phyloP scores from a whole-genome alignment of 2,888 invertebrate species.

The Ormyrus nitidulus region DNA sequence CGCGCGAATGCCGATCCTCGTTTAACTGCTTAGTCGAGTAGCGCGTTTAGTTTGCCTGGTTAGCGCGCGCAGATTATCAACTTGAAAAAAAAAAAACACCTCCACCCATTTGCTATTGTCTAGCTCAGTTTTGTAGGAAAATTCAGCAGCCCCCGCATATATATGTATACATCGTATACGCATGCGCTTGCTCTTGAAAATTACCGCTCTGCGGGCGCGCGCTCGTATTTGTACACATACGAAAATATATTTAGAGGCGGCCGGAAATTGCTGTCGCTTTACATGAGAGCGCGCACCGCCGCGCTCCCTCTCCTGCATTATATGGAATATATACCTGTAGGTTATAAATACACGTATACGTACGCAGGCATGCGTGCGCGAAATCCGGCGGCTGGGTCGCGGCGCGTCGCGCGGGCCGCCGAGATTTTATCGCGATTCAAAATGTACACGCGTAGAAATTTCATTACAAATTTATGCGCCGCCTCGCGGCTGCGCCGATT shows the following conservation, averaged over 20 bases:
- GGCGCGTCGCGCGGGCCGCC: no score
- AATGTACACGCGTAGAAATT: conserved; percentile 39
- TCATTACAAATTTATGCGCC: conserved; percentile 49
- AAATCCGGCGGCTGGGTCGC: not conserved
- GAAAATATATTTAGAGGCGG: conserved; percentile 29
- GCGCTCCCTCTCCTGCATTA: not conserved
- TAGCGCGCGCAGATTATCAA: conserved; percentile 16
- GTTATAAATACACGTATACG: not conserved
- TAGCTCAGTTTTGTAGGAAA: conserved; percentile 30
- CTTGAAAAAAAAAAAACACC: not conserved
- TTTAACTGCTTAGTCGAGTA: no score
- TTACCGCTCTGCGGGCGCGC: not conserved
- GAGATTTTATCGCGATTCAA: conserved; percentile 48
- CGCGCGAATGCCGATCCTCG: no score
- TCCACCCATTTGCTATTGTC: conserved; percentile 4
- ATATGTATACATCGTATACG: not conserved
- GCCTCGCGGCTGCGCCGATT: conserved; percentile 5
- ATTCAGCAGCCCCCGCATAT: not conserved
- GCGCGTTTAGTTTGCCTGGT: not conserved
- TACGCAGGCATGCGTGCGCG: not conserved
- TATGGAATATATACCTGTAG: no score
- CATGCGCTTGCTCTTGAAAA: not conserved
- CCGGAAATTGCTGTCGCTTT: conserved; percentile 18
- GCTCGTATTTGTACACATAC: not conserved
- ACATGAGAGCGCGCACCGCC: not conserved